Percentiles rank a stretch among this genome's conserved stretches.
These are phyloP conservation scores for Centruroides sculpturatus DNA, from an alignment of 1,140 invertebrate genomes.

Conservation along the genomic window DNA sequence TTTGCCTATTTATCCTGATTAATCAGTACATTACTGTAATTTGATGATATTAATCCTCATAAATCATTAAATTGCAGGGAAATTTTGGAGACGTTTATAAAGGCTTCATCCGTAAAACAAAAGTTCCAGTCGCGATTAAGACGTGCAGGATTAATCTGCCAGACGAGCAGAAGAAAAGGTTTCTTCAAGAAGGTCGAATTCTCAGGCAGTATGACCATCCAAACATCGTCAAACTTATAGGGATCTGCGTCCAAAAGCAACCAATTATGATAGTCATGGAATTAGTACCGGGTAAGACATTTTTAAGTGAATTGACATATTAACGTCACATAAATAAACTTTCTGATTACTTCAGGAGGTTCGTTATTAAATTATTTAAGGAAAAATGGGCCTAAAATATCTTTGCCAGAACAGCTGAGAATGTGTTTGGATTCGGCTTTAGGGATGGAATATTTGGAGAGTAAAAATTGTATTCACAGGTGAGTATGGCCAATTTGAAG, in stretches of 20 bases:
- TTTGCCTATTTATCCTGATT: not conserved
- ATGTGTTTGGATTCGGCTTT: constrained; percentile 90
- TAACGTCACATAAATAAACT: too few relatives aligned
- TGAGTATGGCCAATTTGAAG: constrained; percentile 14
- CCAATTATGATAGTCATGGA: constrained; percentile 99
- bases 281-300: constrained; percentile 59
- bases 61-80: constrained; percentile 44
- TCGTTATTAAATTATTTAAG: constrained; percentile 50
- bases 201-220: constrained; percentile 93
- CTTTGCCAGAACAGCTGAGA: constrained; percentile 33
- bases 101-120: constrained; percentile 63
- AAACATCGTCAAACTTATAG: constrained; percentile 91
- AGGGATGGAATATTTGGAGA: constrained; percentile 92
- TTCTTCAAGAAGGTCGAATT: constrained; percentile 88
- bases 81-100: constrained; percentile 96
- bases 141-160: constrained; percentile 84
- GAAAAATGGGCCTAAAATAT: constrained; percentile 34
- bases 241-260: constrained; percentile 93
- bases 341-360: too few relatives aligned
- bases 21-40: not conserved
- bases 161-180: constrained; percentile 91
- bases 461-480: constrained; percentile 87
- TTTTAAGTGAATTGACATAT: too few relatives aligned
- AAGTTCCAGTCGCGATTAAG: constrained; percentile 84
- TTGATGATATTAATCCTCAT: not conserved